Conservation (phyloP, 1,140 invertebrate genomes). For the Protaetia brevitarsis region DNA sequence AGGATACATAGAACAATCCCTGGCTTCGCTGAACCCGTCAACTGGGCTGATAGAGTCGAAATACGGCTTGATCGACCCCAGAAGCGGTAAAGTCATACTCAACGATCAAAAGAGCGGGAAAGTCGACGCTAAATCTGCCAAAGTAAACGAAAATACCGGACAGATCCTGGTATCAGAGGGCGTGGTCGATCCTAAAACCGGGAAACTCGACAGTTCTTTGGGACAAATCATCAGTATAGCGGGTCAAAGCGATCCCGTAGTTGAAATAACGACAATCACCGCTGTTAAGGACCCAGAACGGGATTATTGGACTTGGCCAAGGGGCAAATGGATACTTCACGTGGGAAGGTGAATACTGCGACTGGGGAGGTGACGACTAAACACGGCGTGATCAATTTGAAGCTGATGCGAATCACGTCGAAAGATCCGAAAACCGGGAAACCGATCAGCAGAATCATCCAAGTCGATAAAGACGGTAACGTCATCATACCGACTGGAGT, state of each 20-base stretch:
- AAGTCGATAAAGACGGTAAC: conserved; percentile 57
- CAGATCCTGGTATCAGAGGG: conserved; percentile 59
- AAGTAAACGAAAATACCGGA: conserved; percentile 58
- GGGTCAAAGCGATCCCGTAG: conserved; percentile 63
- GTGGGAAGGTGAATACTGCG: conserved; percentile 62
- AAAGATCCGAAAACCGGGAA: conserved; percentile 64
- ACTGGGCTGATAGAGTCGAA: conserved; percentile 64
- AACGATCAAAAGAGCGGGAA: conserved; percentile 58
- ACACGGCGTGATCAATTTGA: conserved; percentile 63
- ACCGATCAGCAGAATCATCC: conserved; percentile 48
- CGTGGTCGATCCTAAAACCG: conserved; percentile 59
- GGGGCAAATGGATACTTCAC: conserved; percentile 61
- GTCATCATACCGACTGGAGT: conserved; percentile 55
- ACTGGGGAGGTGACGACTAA: conserved; percentile 65
- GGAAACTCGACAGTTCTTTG: conserved; percentile 58
- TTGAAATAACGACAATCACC: conserved; percentile 66
- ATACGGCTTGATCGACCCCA: conserved; percentile 62
- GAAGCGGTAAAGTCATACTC: conserved; percentile 57
- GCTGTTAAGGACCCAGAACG: conserved; percentile 60
- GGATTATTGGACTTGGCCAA: conserved; percentile 59
- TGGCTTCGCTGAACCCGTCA: conserved; percentile 58
- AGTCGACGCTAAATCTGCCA: conserved; percentile 56
- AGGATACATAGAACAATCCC: conserved; percentile 61
- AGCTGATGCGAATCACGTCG: conserved; percentile 60
- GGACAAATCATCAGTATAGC: conserved; percentile 64